phyloP scores from a whole-genome alignment of 1,140 invertebrate genomes.

The Pogonomyrmex californicus region DNA sequence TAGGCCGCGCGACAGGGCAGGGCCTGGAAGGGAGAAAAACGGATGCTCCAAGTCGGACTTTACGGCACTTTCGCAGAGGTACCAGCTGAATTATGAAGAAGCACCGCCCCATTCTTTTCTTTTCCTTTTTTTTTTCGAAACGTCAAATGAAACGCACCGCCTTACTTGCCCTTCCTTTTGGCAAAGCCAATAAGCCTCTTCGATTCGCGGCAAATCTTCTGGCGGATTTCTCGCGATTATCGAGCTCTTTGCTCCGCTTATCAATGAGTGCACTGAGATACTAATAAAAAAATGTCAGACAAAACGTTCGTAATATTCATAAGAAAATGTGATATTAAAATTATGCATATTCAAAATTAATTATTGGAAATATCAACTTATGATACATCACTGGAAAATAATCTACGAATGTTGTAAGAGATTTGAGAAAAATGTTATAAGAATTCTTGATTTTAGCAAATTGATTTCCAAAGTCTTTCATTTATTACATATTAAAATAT shows the following conservation, averaged over 20 bases:
- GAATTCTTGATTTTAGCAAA: background rate
- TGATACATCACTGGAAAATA: background rate
- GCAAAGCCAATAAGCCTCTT: slow-evolving; percentile 46
- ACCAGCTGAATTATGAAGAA: slow-evolving; percentile 65
- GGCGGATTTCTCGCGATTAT: slow-evolving; percentile 37
- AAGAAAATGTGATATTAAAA: background rate
- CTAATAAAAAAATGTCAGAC: slow-evolving; percentile 15
- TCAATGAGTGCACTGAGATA: background rate
- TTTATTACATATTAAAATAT: background rate
- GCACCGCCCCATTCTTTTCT: background rate
- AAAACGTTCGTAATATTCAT: background rate
- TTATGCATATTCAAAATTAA: background rate
- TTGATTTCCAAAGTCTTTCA: background rate
- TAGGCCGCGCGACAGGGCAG: slow-evolving; percentile 50
- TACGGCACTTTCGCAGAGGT: slow-evolving; percentile 24
- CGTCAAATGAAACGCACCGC: slow-evolving; percentile 29
- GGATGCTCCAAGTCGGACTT: slow-evolving; percentile 46
- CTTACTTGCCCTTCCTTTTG: background rate
- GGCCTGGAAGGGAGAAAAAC: slow-evolving; percentile 24
- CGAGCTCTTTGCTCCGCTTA: background rate
- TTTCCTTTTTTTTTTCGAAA: background rate
- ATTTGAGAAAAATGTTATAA: background rate
- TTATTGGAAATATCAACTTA: background rate
- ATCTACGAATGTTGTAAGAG: background rate
- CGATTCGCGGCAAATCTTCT: slow-evolving; percentile 36